A percentile compares a stretch with the other conserved stretches of the same genome.
These are phyloP conservation scores for Panagrolaimus sp. DNA, from an alignment of 1,140 invertebrate genomes.

Conservation along the genomic window DNA sequence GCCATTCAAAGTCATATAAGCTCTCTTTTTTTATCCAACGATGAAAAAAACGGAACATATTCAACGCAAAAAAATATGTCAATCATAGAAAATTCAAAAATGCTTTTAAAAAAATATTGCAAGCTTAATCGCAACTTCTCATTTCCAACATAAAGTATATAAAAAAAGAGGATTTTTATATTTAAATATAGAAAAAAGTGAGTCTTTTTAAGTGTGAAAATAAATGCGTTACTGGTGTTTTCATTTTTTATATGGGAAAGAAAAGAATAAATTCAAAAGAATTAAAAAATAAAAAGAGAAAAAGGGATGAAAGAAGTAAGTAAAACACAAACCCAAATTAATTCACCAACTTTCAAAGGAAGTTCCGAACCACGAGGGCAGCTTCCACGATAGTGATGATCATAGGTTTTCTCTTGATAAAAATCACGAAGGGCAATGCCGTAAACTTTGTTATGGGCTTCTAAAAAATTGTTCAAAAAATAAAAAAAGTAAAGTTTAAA, in stretches of 20 bases:
- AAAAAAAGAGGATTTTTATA: too few species aligned
- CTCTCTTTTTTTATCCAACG: too few species aligned
- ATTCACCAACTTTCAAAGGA: not conserved
- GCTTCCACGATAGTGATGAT: not conserved
- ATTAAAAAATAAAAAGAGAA: not conserved
- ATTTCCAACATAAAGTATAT: too few species aligned
- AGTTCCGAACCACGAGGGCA: slow-evolving; percentile 1
- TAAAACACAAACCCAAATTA: slow-evolving; percentile 11
- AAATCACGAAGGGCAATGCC: slow-evolving; percentile 9
- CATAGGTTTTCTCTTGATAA: not conserved
- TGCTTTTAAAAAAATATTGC: too few species aligned
- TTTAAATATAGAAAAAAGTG: too few species aligned
- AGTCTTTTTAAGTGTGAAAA: not conserved
- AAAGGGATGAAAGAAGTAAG: too few species aligned
- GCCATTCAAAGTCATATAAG: too few species aligned
- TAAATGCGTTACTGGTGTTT: too few species aligned
- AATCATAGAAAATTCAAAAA: too few species aligned
- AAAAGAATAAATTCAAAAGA: not conserved
- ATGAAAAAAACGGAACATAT: too few species aligned
- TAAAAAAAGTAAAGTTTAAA: not conserved
- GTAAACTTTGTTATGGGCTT: not conserved
- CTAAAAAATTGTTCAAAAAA: slow-evolving; percentile 1
- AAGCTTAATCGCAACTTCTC: too few species aligned
- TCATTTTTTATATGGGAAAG: not conserved
- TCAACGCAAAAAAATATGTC: too few species aligned